Conservation (phyloP, 2,888 invertebrate species). For the Platynereis dumerilii region DNA sequence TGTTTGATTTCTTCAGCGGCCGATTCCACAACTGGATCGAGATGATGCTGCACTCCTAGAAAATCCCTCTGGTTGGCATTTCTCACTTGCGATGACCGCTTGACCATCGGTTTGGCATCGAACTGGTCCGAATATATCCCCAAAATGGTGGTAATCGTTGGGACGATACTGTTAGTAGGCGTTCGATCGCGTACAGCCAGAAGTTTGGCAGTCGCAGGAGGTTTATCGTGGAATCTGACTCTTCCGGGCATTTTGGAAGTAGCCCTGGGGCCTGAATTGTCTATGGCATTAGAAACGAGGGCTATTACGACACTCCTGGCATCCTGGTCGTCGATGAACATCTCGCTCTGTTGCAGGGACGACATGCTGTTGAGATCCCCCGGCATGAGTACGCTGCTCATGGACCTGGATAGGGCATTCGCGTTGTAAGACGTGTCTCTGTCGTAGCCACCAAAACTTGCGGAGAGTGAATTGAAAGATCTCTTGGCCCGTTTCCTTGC, state of each 20-base stretch:
- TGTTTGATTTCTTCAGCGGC: no score
- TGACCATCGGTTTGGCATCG: background rate
- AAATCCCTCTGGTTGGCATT: no score
- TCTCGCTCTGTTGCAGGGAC: constrained; percentile 15
- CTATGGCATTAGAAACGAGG: constrained; percentile 20
- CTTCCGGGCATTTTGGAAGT: no score
- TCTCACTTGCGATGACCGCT: no score
- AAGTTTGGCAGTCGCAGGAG: constrained; percentile 52
- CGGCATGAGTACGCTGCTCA: no score
- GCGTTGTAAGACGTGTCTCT: background rate
- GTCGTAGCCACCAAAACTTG: no score
- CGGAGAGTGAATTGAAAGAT: no score
- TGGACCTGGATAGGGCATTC: background rate
- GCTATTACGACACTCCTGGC: constrained; percentile 24
- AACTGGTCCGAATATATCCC: constrained; percentile 55
- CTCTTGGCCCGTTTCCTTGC: no score
- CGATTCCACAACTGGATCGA: no score
- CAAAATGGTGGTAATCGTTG: constrained; percentile 49
- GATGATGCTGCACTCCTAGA: no score
- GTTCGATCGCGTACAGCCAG: constrained; percentile 36
- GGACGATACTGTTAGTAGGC: constrained; percentile 21
- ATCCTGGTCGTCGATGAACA: constrained; percentile 23
- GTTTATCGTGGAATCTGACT: constrained; percentile 18
- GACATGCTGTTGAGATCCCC: no score
- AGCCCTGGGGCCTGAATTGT: no score